Conservation (phyloP, 2,797 vertebrate genomes). For the Pipistrellus pygmaeus region DNA sequence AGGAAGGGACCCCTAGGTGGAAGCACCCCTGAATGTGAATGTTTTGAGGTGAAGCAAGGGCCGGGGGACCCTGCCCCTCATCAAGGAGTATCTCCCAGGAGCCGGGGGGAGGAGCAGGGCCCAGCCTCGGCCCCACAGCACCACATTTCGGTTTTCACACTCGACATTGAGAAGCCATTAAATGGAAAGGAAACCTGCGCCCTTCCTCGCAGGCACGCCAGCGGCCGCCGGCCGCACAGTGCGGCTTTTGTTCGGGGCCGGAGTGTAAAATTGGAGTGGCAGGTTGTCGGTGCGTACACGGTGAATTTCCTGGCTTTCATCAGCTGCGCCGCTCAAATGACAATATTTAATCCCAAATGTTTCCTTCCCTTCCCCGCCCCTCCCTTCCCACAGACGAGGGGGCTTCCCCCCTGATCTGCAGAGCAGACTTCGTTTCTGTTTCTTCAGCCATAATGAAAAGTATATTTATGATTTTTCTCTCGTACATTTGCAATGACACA, state of each 20-base stretch:
- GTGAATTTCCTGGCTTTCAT: constrained; percentile 69
- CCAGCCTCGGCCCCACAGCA: background rate
- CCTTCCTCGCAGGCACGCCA: background rate
- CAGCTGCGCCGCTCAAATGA: constrained; percentile 50
- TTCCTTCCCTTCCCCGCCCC: background rate
- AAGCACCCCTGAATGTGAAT: background rate
- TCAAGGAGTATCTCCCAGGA: accelerated
- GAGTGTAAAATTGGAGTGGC: constrained; percentile 62
- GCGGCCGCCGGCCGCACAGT: constrained; percentile 50
- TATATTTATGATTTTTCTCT: background rate
- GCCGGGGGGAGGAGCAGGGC: background rate
- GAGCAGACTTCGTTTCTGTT: too few species aligned
- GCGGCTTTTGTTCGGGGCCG: constrained; percentile 68
- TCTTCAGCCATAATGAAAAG: background rate
- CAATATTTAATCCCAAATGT: constrained; percentile 48
- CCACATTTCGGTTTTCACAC: constrained; percentile 39
- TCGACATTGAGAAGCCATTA: constrained; percentile 67
- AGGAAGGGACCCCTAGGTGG: background rate
- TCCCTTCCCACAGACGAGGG: background rate
- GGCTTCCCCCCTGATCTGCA: background rate
- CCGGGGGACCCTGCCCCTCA: background rate
- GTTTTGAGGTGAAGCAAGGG: background rate
- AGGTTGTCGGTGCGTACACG: background rate
- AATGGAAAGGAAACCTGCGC: constrained; percentile 48
- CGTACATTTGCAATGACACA: background rate